A percentile compares a stretch with the other conserved stretches of the same genome.
These are phyloP conservation scores for Incurvaria masculella DNA, from an alignment of 2,888 invertebrate genomes.

Conservation along the genomic window DNA sequence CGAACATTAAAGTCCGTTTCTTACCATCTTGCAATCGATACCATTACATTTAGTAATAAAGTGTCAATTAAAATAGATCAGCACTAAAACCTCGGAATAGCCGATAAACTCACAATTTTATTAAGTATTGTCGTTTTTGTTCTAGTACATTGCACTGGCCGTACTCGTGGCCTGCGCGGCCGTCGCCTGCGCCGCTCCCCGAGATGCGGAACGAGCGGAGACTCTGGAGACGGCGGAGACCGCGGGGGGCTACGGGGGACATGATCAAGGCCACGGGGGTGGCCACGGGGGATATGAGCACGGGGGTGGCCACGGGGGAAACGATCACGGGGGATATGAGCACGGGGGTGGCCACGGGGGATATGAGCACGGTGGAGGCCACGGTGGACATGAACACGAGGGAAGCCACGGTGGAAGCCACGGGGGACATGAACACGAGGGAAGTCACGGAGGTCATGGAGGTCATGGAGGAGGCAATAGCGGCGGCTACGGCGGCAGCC, in stretches of 20 bases:
- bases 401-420: not conserved
- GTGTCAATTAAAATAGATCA: no score
- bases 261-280: not conserved
- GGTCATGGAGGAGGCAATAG: not conserved
- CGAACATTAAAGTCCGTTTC: no score
- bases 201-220: no score
- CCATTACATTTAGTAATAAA: no score
- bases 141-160: no score
- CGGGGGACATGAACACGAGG: not conserved
- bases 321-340: not conserved
- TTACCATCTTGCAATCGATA: no score
- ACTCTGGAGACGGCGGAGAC: no score
- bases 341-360: not conserved
- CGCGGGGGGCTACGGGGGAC: slow-evolving; percentile 5
- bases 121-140: no score
- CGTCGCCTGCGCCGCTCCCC: no score
- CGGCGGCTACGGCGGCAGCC: not conserved
- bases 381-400: not conserved
- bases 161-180: no score
- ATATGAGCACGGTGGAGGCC: not conserved
- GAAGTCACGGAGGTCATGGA: not conserved
- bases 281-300: slow-evolving; percentile 5
- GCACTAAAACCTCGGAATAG: no score
- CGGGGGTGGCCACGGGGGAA: slow-evolving; percentile 9
- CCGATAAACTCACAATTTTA: no score